Conservation (phyloP, 1,140 invertebrate genomes). For the Temnothorax nylanderi region DNA sequence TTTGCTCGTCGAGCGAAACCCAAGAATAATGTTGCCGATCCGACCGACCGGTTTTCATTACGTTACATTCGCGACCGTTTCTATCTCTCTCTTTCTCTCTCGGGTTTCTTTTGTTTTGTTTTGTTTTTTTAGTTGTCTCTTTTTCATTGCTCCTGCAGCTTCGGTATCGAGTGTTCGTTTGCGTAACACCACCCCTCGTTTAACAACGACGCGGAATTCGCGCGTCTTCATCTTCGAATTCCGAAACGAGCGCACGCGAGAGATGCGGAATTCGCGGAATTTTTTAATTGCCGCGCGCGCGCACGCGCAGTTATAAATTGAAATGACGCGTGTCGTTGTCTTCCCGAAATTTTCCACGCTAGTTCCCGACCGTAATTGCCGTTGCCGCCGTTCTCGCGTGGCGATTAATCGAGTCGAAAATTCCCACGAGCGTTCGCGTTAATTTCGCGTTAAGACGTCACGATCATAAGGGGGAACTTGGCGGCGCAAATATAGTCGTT, state of each 20-base stretch:
- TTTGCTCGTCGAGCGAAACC: slow-evolving; percentile 10
- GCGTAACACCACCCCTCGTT: neutral
- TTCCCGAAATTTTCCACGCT: neutral
- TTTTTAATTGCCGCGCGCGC: neutral
- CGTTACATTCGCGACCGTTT: neutral
- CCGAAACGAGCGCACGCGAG: neutral
- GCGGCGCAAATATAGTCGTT: slow-evolving; percentile 35
- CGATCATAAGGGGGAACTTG: neutral
- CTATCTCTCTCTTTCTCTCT: neutral
- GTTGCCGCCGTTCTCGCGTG: neutral
- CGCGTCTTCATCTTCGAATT: neutral
- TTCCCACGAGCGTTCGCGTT: slow-evolving; percentile 26
- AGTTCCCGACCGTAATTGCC: slow-evolving; percentile 19
- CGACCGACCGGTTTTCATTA: slow-evolving; percentile 44
- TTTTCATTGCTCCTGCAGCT: neutral
- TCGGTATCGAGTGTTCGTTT: neutral
- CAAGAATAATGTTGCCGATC: slow-evolving; percentile 54
- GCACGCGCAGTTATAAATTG: neutral
- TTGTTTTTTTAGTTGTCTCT: neutral
- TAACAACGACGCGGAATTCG: neutral
- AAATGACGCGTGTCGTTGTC: neutral
- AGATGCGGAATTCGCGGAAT: neutral
- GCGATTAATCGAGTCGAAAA: slow-evolving; percentile 46
- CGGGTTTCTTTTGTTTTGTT: neutral
- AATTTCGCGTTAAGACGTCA: slow-evolving; percentile 21